Evolutionary conservation across 2,888 invertebrate genomes (phyloP).

Genomic region (Amitus sp.): DNA sequence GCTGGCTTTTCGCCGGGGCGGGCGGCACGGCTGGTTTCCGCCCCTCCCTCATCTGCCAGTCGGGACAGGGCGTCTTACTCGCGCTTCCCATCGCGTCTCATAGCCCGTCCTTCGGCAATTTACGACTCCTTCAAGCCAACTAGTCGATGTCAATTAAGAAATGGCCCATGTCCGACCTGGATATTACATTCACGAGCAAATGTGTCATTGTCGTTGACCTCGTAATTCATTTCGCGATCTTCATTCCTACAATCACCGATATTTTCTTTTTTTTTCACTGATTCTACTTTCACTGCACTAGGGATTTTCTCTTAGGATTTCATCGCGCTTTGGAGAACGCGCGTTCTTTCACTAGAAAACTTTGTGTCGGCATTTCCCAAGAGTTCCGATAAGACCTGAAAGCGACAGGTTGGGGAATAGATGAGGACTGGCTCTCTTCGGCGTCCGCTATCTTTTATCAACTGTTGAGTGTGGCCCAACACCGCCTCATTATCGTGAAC

Average conservation of each 20-base stretch:
- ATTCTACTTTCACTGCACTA: too few relatives aligned
- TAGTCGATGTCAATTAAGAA: conserved; percentile 24
- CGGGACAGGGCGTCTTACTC: conserved; percentile 43
- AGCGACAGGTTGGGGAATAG: conserved; percentile 52
- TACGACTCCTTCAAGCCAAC: conserved; percentile 2
- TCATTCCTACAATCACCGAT: neutral
- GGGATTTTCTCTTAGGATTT: too few relatives aligned
- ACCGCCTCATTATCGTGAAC: conserved; percentile 57
- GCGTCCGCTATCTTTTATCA: conserved; percentile 65
- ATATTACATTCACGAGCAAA: conserved; percentile 17
- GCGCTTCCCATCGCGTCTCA: conserved; percentile 47
- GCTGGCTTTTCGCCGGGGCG: too few relatives aligned
- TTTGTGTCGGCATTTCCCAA: too few relatives aligned
- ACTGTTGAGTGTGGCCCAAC: conserved; percentile 60
- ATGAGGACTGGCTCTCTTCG: conserved; percentile 58
- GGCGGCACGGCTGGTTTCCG: conserved; percentile 76
- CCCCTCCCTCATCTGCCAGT: conserved; percentile 66
- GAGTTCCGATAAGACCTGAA: too few relatives aligned
- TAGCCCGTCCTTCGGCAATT: conserved; percentile 22
- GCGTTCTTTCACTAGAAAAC: too few relatives aligned
- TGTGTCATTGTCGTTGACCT: conserved; percentile 35
- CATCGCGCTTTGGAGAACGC: too few relatives aligned
- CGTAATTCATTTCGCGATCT: conserved; percentile 2
- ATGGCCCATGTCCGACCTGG: conserved; percentile 36
- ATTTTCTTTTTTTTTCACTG: too few relatives aligned